Evolutionary conservation across 2,113 vertebrate genomes (phyloP).

Genomic region (Noturus placidus): DNA sequence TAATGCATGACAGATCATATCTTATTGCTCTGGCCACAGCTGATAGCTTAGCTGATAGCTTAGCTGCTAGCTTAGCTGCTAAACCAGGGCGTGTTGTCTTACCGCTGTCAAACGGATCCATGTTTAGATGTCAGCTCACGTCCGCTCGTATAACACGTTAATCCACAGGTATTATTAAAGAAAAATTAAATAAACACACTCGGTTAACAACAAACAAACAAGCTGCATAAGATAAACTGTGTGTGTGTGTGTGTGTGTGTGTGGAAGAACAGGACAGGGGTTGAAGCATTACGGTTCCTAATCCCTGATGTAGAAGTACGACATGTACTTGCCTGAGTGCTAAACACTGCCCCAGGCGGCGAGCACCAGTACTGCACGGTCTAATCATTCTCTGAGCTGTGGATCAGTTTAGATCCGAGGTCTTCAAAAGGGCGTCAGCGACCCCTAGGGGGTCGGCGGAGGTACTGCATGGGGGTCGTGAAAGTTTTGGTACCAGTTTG

Average conservation of each 20-base stretch:
- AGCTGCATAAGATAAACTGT: not conserved
- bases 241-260: not conserved
- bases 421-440: no score
- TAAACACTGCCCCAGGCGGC: constrained; percentile 4
- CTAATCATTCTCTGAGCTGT: not conserved
- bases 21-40: not conserved
- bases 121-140: constrained; percentile 21
- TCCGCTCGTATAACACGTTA: not conserved
- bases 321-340: not conserved
- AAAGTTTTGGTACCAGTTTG: no score
- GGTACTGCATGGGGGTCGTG: no score
- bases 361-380: not conserved
- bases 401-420: no score
- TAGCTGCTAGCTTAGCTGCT: not conserved
- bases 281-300: not conserved
- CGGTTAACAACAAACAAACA: not conserved
- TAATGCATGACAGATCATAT: no score
- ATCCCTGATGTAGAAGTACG: not conserved
- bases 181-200: not conserved
- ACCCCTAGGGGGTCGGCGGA: no score
- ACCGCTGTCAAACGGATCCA: constrained; percentile 57
- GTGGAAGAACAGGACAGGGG: not conserved
- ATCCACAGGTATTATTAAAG: not conserved
- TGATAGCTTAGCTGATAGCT: not conserved
- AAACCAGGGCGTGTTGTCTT: constrained; percentile 15